Percentiles rank a stretch among this genome's conserved stretches.
Conservation (phyloP, 2,888 invertebrate genomes). For the Trypoxylon attenuatum region DNA sequence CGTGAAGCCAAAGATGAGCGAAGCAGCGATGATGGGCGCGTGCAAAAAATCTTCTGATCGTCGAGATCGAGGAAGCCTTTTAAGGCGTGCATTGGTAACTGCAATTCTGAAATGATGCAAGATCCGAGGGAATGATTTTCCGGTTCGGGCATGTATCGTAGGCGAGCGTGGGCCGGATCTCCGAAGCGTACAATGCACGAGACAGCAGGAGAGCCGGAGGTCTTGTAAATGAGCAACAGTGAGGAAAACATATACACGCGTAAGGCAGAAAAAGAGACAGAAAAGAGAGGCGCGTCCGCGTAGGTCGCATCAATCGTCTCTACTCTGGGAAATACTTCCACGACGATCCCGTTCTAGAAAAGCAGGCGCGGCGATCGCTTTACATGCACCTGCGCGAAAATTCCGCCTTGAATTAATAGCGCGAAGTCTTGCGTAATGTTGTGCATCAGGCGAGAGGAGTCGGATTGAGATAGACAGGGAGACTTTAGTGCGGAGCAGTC, state of each 20-base stretch:
- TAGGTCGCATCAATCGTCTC: neutral
- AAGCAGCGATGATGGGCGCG: too few species aligned
- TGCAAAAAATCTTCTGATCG: too few species aligned
- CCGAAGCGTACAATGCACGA: too few species aligned
- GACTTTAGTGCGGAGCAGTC: neutral
- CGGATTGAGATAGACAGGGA: neutral
- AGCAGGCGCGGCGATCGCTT: neutral
- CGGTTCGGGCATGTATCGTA: neutral
- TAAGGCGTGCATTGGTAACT: neutral
- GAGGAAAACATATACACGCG: too few species aligned
- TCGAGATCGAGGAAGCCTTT: neutral
- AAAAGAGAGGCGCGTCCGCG: neutral
- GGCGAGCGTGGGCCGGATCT: neutral
- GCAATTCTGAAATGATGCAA: neutral
- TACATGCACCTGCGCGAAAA: neutral
- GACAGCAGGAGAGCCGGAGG: too few species aligned
- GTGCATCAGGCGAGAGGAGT: neutral
- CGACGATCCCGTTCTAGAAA: neutral
- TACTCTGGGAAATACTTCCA: neutral
- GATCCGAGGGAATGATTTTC: neutral
- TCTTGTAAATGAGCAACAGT: neutral
- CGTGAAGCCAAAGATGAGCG: neutral
- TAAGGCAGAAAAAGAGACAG: neutral
- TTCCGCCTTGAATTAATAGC: neutral
- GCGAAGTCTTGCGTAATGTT: slow-evolving; percentile 1